Evolutionary conservation across 2,888 invertebrate genomes (phyloP).

Genomic region (Himalopsyche japonica): DNA sequence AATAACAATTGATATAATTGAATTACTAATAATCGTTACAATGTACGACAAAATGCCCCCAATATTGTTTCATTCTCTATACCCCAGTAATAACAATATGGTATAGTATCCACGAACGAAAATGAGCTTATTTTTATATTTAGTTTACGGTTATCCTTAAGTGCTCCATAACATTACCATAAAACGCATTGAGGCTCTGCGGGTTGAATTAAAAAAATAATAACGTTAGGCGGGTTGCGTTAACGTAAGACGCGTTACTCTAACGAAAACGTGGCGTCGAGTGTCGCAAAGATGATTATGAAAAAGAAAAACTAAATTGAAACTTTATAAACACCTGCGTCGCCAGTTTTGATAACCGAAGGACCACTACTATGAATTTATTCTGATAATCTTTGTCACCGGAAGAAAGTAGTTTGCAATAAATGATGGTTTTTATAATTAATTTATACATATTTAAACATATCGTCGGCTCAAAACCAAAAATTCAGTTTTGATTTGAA

Average conservation of each 20-base stretch:
- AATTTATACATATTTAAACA: not conserved
- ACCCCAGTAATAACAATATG: no score
- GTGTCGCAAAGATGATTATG: not conserved
- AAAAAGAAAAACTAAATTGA: slow-evolving; percentile 15
- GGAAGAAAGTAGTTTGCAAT: not conserved
- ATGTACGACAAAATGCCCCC: no score
- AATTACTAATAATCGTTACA: no score
- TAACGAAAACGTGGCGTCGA: not conserved
- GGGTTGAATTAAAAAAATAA: not conserved
- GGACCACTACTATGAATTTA: not conserved
- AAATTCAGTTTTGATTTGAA: no score
- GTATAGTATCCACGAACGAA: not conserved
- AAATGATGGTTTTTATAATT: not conserved
- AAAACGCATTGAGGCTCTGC: not conserved
- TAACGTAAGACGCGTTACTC: no score
- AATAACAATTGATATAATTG: no score
- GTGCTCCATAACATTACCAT: not conserved
- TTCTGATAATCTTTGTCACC: not conserved
- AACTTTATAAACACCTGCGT: slow-evolving; percentile 21
- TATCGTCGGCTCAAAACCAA: no score
- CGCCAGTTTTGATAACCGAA: not conserved
- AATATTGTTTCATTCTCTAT: no score
- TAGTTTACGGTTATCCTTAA: not conserved
- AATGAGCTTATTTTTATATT: not conserved
- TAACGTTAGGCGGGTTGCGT: not conserved